Base-by-base conservation (phyloP, 1,140 invertebrate species). In the Bombus consobrinus region DNA sequence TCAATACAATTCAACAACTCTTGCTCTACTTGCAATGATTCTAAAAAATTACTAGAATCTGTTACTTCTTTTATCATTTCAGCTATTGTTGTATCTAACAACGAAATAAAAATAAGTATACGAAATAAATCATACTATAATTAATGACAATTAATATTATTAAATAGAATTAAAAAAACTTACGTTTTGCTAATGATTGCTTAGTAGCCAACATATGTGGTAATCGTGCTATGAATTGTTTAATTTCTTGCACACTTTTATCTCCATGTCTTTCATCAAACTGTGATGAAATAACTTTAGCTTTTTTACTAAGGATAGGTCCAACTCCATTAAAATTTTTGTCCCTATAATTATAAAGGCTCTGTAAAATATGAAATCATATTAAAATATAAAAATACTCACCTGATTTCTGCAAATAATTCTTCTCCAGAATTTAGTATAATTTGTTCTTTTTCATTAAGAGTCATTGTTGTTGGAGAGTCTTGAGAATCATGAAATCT, bases 241-340 rank as follows among this genome's bases (percentile, higher is more conserved):
- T 99, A 93, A 99, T 98, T 95, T 99, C 98, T 92, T 98, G 97
- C 39, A 99, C 97, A 25, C 98, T 98, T 94, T 98, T 98, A 64
- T 98, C 97, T 41, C 96, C 96, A 93, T 98, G 97, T 69, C 97
- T 96, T 93, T 98, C 98, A 93, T 98, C 98, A 94, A 98, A 96
- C 93, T 99, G 97, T 1, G 97, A 96, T 82, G 98, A 97, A 64
- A 99, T 98, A 15, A 97, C 95, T 94, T 97, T 98, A 0, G 98
- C 98, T 95, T 98, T 99, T 91, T 97, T 97, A 73, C 98, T 98
- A 2, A 99, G 95, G 59, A 97, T 96, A 74, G 97, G 96, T 32
- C 98, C 98, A 39, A 99, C 98, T 83, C 98, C 98, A 94, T 98
- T 98, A 93, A 99, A 99, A 95, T 98, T 99, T 95, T 98, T 98